Evolutionary conservation across 2,113 vertebrate species (phyloP), one percentile per base, ranked within the genome.

Genomic region (Neolamprologus devosi): DNA sequence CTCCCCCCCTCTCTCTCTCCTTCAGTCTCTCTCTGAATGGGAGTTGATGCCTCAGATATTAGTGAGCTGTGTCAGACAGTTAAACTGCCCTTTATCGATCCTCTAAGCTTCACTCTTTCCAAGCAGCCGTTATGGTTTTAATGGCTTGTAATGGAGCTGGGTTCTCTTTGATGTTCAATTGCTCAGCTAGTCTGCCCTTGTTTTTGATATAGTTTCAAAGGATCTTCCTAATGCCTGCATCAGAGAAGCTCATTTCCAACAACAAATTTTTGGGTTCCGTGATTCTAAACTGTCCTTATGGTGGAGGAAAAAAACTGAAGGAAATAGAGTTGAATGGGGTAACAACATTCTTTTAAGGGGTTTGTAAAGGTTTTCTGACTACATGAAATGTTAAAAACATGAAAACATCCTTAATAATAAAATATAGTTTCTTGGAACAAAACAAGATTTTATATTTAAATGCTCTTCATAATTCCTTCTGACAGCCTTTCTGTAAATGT

Each of bases 21-120:
- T 55, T 82, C 73, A 68, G 58, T 55, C 83, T 85, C 88, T 87
- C 60, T 88, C 83, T 81, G 85, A 94, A 89, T 75, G 68, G 87
- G 68, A 92, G 95, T 93, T 94, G 94, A 95, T 94, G 95, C 93
- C 95, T 93, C 94, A 95, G 93, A 96, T 96, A 96, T 96, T 95
- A 96, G 95, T 93, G 94, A 94, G 93, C 95, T 92, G 91, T 95
- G 92, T 95, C 92, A 95, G 96, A 96, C 94, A 91, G 95, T 96
- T 95, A 95, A 95, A 95, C 96, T 94, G 93, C 90, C 89, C 90
- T 95, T 94, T 93, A 97, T 97, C 88, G 95, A 97, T 97, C 93
- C 82, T 91, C 88, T 54, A 63, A 78, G 87, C 89, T 95, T 95
- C 95, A 90, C 92, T 96, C 93, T 89, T 89, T 95, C 95, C 95